Conservation (phyloP, 2,113 vertebrate genomes). For the Hemichromis elongatus region DNA sequence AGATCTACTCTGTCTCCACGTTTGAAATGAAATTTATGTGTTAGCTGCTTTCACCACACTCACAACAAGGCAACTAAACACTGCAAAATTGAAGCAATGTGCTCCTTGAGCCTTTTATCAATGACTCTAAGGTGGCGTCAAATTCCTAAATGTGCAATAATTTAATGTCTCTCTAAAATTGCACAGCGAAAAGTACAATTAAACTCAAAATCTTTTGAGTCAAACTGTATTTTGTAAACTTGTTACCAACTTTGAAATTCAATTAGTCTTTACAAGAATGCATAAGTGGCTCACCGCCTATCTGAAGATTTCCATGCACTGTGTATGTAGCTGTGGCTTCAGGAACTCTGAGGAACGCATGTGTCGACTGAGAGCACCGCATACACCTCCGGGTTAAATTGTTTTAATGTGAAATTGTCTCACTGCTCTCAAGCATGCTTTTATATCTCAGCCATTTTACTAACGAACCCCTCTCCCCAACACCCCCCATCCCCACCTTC, state of each 20-base stretch:
- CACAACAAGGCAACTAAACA: neutral
- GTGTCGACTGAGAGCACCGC: neutral
- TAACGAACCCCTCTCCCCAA: neutral
- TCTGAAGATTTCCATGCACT: neutral
- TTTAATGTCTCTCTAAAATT: neutral
- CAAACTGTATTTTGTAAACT: neutral
- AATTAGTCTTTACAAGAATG: accelerated
- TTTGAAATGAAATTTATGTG: neutral
- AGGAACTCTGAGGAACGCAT: neutral
- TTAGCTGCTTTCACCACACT: neutral
- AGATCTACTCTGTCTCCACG: neutral
- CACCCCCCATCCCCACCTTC: conserved; percentile 18
- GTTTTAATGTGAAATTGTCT: neutral
- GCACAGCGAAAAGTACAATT: neutral
- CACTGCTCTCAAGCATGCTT: neutral
- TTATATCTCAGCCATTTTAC: conserved; percentile 1
- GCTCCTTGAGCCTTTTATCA: neutral
- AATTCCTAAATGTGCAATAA: neutral
- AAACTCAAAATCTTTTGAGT: neutral
- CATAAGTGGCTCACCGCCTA: neutral
- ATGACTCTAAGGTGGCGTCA: accelerated
- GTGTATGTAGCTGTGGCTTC: neutral
- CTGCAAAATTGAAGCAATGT: neutral
- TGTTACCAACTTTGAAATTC: neutral
- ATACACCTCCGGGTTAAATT: neutral